Percentiles rank a stretch among this genome's conserved stretches.
Evolutionary conservation across 2,113 vertebrate genomes (phyloP).

Genomic region (Chloropsis hardwickii): DNA sequence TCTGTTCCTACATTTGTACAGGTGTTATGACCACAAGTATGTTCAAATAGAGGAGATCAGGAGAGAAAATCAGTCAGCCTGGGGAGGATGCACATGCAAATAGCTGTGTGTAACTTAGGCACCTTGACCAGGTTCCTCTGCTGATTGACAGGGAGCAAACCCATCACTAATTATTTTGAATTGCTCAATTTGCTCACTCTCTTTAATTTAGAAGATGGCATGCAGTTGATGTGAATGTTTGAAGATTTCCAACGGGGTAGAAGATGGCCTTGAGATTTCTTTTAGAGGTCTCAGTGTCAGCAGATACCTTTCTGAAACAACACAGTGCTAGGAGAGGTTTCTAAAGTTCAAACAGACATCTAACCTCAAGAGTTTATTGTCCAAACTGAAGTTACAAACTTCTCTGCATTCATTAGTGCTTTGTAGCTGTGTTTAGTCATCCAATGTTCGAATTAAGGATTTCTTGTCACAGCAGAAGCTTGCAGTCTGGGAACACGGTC

Average conservation of each 20-base stretch:
- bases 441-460: conserved; percentile 8
- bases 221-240: not conserved
- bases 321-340: not conserved
- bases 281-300: not conserved
- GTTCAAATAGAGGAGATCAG: not conserved
- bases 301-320: not conserved
- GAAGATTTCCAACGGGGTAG: not conserved
- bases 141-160: not conserved
- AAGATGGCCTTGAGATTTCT: not conserved
- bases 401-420: not conserved
- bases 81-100: not conserved
- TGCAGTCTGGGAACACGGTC: not conserved
- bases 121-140: not conserved
- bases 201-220: not conserved
- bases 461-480: conserved; percentile 9
- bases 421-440: conserved; percentile 14
- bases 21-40: not conserved
- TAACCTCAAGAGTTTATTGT: not conserved
- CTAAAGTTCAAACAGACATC: not conserved
- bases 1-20: not conserved
- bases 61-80: not conserved
- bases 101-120: not conserved
- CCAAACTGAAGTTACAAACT: not conserved
- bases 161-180: not conserved
- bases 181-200: not conserved